phyloP scores from a whole-genome alignment of 2,113 vertebrate species.

The Megaceryle maxima region DNA sequence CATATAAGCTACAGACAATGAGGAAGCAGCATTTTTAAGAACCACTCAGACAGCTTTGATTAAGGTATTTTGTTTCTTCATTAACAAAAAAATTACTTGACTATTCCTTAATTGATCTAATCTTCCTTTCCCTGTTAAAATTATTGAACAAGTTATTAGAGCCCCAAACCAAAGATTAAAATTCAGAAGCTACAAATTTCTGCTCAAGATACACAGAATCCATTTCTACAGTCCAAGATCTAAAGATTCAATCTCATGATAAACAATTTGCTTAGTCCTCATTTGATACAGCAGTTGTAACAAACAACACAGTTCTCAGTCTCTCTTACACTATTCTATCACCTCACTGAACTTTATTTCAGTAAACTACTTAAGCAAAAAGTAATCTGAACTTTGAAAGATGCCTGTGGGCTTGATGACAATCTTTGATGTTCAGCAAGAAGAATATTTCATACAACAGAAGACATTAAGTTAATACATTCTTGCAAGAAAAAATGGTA shows the following conservation, averaged over 20 bases:
- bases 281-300: not conserved
- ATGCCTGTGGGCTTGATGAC: not conserved
- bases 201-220: not conserved
- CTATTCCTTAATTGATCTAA: not conserved
- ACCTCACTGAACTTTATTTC: not conserved
- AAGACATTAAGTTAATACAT: not conserved
- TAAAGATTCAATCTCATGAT: not conserved
- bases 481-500: not conserved
- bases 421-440: not conserved
- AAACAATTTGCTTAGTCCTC: not conserved
- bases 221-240: not conserved
- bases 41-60: not conserved
- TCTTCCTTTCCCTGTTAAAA: not conserved
- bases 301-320: not conserved
- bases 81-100: not conserved
- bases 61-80: not conserved
- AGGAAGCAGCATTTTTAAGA: not conserved
- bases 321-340: not conserved
- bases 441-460: not conserved
- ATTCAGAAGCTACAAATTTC: not conserved
- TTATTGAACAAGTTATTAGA: not conserved
- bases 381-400: not conserved
- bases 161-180: not conserved
- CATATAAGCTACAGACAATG: not conserved
- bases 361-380: not conserved